phyloP scores from a whole-genome alignment of 1,140 invertebrate genomes.

The Olivierus martensii region DNA sequence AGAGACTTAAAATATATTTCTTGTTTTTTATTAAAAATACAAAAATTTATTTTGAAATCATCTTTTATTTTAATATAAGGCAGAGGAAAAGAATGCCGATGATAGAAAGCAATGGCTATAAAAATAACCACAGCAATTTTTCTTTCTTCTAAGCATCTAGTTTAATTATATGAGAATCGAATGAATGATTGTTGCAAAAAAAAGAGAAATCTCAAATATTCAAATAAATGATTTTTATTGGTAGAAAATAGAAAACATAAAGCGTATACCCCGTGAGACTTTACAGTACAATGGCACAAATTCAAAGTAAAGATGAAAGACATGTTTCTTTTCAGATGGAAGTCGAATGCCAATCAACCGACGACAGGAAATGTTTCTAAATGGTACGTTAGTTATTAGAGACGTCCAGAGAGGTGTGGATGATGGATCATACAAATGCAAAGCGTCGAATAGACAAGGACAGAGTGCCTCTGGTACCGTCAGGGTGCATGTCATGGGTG shows the following conservation, averaged over 20 bases:
- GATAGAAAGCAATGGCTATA: no score
- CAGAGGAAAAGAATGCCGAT: no score
- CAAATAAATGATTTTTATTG: no score
- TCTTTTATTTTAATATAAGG: neutral
- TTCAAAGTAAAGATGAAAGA: neutral
- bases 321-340: constrained; percentile 26
- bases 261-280: no score
- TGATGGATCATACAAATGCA: constrained; percentile 38
- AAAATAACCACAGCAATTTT: no score
- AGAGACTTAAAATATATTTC: neutral
- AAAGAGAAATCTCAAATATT: no score
- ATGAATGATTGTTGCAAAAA: no score
- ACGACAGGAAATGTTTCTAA: constrained; percentile 31
- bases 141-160: no score
- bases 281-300: no score
- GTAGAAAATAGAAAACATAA: no score
- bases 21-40: neutral
- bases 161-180: no score
- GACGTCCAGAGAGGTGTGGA: constrained; percentile 27
- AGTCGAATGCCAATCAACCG: constrained; percentile 35
- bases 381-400: constrained; percentile 56
- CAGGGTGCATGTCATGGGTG: constrained; percentile 37
- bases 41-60: neutral
- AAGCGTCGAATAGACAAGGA: constrained; percentile 33
- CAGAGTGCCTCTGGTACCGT: constrained; percentile 34